These are phyloP conservation scores for Standfussiana lucernea DNA, from an alignment of 2,888 invertebrate species.

Conservation along the genomic window DNA sequence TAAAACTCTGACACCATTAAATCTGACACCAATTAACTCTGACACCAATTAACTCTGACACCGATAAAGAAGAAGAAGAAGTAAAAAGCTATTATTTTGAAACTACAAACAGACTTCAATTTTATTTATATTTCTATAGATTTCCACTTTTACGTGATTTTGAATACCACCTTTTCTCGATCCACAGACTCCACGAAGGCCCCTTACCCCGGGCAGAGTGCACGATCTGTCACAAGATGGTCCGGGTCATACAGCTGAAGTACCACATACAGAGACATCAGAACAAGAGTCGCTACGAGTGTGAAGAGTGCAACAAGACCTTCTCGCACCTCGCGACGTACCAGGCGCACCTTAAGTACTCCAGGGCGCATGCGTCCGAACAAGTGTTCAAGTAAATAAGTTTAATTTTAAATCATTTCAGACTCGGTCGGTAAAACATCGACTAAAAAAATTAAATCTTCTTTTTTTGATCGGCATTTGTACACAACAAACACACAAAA, in stretches of 20 bases:
- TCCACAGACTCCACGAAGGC: conserved; percentile 83
- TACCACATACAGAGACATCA: conserved; percentile 85
- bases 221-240: conserved; percentile 85
- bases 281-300: conserved; percentile 79
- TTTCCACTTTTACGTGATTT: neutral
- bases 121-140: too few relatives aligned
- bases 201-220: conserved; percentile 83
- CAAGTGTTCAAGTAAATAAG: conserved; percentile 75
- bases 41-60: too few relatives aligned
- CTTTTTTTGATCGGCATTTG: too few relatives aligned
- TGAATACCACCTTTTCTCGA: neutral
- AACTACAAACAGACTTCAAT: too few relatives aligned
- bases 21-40: too few relatives aligned
- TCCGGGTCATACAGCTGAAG: conserved; percentile 83
- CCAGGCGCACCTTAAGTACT: conserved; percentile 86
- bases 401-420: too few relatives aligned
- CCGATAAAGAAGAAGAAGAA: too few relatives aligned
- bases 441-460: too few relatives aligned
- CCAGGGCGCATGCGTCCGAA: conserved; percentile 84
- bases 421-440: too few relatives aligned
- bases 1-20: too few relatives aligned
- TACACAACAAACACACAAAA: too few relatives aligned
- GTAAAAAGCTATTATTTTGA: too few relatives aligned
- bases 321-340: conserved; percentile 86
- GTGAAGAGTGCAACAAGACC: conserved; percentile 83